Conservation (phyloP, 2,797 vertebrate genomes). For the Sebastes kiyomatsui region DNA sequence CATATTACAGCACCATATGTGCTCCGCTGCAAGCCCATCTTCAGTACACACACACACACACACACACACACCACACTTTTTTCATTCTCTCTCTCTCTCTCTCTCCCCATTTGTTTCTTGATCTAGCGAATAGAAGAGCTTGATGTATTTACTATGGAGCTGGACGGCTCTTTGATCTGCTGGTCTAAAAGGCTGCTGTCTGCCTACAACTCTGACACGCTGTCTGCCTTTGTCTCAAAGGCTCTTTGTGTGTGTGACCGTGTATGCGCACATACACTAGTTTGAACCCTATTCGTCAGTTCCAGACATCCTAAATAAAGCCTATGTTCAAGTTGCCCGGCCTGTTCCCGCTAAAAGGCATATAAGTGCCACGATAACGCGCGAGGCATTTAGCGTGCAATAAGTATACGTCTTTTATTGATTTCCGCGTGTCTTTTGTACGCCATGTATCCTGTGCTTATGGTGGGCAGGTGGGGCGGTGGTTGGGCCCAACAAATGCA, state of each 20-base stretch:
- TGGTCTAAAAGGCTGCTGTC: slow-evolving; percentile 28
- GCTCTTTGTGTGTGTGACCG: background rate
- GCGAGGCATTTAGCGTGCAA: too few relatives aligned
- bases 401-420: too few relatives aligned
- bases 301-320: background rate
- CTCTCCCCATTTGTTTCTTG: background rate
- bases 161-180: slow-evolving; percentile 39
- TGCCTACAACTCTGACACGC: slow-evolving; percentile 10
- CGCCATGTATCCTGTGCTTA: too few relatives aligned
- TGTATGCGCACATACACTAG: background rate
- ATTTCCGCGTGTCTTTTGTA: too few relatives aligned
- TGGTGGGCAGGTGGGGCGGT: too few relatives aligned
- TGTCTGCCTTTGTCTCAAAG: slow-evolving; percentile 25
- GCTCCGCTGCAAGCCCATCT: background rate
- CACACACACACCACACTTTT: background rate
- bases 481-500: too few relatives aligned
- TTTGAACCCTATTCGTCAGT: background rate
- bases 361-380: background rate
- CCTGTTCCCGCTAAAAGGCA: too few relatives aligned
- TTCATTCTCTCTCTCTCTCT: too few relatives aligned
- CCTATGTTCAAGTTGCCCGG: background rate
- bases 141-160: slow-evolving; percentile 22
- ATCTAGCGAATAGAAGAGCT: background rate
- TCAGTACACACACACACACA: background rate
- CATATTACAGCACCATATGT: background rate